phyloP scores from a whole-genome alignment of 2,113 vertebrate species.

The Arenaria interpres region DNA sequence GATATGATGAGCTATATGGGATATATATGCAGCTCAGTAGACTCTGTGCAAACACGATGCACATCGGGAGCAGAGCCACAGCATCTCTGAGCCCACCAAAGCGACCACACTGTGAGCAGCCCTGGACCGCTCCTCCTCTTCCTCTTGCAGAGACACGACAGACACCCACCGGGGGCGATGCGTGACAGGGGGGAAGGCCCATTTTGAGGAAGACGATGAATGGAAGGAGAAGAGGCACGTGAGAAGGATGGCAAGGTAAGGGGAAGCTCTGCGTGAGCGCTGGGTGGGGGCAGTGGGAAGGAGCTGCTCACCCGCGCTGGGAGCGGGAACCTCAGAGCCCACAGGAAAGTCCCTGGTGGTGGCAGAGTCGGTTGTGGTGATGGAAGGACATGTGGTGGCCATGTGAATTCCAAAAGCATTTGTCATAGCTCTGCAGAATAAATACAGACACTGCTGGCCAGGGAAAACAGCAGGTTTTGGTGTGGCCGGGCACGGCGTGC shows the following conservation, averaged over 20 bases:
- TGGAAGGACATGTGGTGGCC: background rate
- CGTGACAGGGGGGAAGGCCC: background rate
- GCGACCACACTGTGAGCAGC: background rate
- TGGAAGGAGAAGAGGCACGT: conserved; percentile 4
- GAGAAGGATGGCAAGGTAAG: conserved; percentile 51
- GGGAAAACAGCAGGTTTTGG: background rate
- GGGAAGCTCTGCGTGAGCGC: background rate
- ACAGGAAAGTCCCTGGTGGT: fast-evolving
- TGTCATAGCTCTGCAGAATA: background rate
- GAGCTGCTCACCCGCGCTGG: background rate
- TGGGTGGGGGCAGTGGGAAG: background rate
- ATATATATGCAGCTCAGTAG: background rate
- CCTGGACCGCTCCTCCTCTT: background rate
- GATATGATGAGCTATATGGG: background rate
- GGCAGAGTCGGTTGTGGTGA: background rate
- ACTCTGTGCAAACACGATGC: fast-evolving
- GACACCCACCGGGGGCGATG: background rate
- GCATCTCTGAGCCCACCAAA: background rate
- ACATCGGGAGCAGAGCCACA: fast-evolving
- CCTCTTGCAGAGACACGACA: background rate
- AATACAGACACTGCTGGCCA: background rate
- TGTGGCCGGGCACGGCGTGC: background rate
- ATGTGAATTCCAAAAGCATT: background rate
- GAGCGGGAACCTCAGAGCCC: background rate
- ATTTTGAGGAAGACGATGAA: background rate